Percentiles rank a stretch among this genome's conserved stretches.
phyloP scores from a whole-genome alignment of 1,140 invertebrate genomes.

The Batillaria attramentaria region DNA sequence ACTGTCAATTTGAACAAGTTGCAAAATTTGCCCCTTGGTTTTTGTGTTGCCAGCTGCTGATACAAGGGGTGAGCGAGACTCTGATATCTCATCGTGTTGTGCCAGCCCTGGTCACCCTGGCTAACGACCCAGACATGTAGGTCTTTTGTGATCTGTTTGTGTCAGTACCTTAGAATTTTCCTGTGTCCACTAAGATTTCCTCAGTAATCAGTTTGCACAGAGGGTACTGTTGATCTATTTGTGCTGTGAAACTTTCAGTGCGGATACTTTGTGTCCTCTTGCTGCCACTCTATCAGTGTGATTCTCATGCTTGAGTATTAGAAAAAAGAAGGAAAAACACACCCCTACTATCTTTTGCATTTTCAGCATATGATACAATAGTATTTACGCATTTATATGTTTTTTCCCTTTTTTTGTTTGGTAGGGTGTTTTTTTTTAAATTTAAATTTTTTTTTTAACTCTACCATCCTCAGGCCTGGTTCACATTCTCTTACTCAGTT shows the following conservation, averaged over 20 bases:
- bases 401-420: not conserved
- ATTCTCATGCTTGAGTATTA: no score
- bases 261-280: no score
- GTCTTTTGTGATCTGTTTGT: constrained; percentile 41
- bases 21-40: not conserved
- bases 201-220: not conserved
- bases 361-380: not conserved
- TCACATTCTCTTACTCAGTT: no score
- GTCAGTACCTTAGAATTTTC: constrained; percentile 2
- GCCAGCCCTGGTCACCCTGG: constrained; percentile 81
- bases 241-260: no score
- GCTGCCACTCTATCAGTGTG: no score
- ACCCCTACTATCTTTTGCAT: not conserved
- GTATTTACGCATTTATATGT: not conserved
- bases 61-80: constrained; percentile 76
- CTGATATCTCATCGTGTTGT: constrained; percentile 77
- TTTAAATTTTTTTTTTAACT: no score
- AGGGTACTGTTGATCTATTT: no score
- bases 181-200: not conserved
- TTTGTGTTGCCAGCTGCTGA: constrained; percentile 69
- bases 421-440: constrained; percentile 30
- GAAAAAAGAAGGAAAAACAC: no score
- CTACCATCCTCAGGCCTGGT: no score
- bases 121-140: constrained; percentile 81
- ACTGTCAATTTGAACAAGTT: no score